These are phyloP conservation scores for Natator depressus DNA, from an alignment of 2,113 vertebrate species.

Conservation along the genomic window DNA sequence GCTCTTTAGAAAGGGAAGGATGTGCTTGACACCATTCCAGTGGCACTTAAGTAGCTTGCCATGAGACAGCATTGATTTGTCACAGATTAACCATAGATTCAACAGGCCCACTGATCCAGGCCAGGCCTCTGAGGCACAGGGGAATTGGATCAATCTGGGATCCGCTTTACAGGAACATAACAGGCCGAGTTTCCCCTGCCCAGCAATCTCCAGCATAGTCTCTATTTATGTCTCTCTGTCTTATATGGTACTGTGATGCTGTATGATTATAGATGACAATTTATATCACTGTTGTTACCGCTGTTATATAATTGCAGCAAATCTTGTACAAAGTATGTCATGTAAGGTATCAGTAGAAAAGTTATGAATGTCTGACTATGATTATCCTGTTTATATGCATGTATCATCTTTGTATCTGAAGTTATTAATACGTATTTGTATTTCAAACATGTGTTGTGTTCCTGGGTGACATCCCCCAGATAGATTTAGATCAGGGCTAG, in stretches of 20 bases:
- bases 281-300: no score
- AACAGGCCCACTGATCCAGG: background rate
- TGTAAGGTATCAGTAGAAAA: no score
- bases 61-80: background rate
- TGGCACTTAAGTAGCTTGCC: accelerated
- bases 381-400: no score
- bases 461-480: no score
- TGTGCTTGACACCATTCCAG: background rate
- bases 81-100: background rate
- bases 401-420: no score
- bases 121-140: background rate
- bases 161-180: background rate
- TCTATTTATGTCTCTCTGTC: background rate
- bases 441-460: no score
- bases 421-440: no score
- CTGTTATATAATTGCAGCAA: no score
- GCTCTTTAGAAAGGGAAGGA: background rate
- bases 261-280: no score
- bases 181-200: background rate
- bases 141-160: background rate
- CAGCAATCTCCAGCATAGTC: background rate
- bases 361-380: no score
- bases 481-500: no score
- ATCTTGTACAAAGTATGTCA: no score
- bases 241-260: background rate